Percentiles rank a stretch among this genome's conserved stretches.
phyloP scores from a whole-genome alignment of 2,113 vertebrate genomes.

The Donacobius atricapilla region DNA sequence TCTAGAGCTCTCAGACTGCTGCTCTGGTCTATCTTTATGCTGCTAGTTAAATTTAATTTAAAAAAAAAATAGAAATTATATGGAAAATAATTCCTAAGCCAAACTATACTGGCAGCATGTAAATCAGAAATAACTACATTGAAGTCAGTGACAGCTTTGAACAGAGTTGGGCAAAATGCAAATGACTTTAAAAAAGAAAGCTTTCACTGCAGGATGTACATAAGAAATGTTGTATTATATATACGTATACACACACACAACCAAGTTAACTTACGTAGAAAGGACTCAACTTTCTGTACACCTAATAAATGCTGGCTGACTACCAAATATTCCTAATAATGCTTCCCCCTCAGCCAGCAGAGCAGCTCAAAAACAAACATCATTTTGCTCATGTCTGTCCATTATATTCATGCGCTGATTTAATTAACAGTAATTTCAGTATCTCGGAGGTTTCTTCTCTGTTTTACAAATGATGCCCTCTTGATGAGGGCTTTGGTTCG shows the following conservation, averaged over 20 bases:
- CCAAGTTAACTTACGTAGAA: not conserved
- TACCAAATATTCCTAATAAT: conserved; percentile 26
- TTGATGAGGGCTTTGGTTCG: conserved; percentile 4
- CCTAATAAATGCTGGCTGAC: not conserved
- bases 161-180: not conserved
- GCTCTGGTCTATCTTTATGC: not conserved
- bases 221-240: not conserved
- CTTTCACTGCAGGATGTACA: not conserved
- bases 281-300: not conserved
- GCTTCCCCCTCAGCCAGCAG: not conserved
- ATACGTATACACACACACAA: not conserved
- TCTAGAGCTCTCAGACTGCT: not conserved
- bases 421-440: conserved; percentile 44
- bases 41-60: not conserved
- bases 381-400: conserved; percentile 20
- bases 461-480: conserved; percentile 29
- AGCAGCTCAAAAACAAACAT: conserved; percentile 38
- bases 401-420: conserved; percentile 8
- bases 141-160: not conserved
- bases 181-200: not conserved
- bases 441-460: not conserved
- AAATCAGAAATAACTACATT: not conserved
- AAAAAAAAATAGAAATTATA: not conserved
- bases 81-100: not conserved
- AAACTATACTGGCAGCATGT: not conserved